Conservation (phyloP, 1,140 invertebrate genomes). For the Piezodorus guildinii region DNA sequence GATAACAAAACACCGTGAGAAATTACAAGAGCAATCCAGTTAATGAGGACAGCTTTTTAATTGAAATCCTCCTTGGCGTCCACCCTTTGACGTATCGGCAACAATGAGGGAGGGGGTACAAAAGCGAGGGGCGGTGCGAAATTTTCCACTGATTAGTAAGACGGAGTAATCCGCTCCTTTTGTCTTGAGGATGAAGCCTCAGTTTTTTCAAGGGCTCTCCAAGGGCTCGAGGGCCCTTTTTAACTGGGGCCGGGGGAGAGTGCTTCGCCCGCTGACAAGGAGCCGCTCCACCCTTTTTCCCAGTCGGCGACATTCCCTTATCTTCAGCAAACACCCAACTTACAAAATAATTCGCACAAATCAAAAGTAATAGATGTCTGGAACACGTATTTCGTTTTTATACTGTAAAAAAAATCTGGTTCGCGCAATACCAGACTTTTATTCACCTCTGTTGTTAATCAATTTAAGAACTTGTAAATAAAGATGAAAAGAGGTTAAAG, state of each 20-base stretch:
- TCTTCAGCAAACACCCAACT: too few relatives aligned
- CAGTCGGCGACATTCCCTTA: too few relatives aligned
- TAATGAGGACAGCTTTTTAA: slow-evolving; percentile 5
- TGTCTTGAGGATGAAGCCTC: slow-evolving; percentile 8
- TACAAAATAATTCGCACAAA: too few relatives aligned
- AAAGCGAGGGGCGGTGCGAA: slow-evolving; percentile 1
- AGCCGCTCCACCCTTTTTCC: too few relatives aligned
- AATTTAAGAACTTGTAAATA: too few relatives aligned
- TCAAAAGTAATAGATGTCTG: too few relatives aligned
- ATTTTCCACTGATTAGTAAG: slow-evolving; percentile 9
- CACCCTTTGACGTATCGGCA: background rate
- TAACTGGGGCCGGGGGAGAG: background rate
- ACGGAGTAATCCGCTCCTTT: slow-evolving; percentile 5
- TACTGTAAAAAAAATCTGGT: too few relatives aligned
- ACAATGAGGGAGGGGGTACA: background rate
- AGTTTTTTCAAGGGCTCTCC: slow-evolving; percentile 8
- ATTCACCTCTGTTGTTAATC: too few relatives aligned
- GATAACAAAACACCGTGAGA: too few relatives aligned
- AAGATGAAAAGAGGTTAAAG: too few relatives aligned
- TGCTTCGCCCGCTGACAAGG: background rate
- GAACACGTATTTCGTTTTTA: too few relatives aligned
- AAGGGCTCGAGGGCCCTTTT: slow-evolving; percentile 6
- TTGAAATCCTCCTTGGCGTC: slow-evolving; percentile 3
- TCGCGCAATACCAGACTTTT: too few relatives aligned
- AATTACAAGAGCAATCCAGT: background rate